phyloP scores from a whole-genome alignment of 2,797 vertebrate genomes.

The Coilia nasus region DNA sequence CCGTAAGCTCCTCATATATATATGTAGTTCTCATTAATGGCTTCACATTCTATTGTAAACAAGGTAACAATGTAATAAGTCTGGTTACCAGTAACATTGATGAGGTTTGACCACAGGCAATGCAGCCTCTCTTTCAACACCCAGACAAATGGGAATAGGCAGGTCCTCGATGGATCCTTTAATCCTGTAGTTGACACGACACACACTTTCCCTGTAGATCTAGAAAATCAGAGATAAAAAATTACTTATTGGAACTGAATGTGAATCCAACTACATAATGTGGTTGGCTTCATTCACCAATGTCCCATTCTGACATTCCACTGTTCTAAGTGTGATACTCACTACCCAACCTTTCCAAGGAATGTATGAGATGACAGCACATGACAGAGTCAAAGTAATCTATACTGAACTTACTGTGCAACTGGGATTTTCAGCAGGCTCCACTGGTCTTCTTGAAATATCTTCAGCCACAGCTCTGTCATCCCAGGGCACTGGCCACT shows the following conservation, averaged over 20 bases:
- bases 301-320: no score
- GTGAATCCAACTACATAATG: no score
- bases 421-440: constrained; percentile 51
- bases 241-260: background rate
- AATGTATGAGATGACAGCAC: no score
- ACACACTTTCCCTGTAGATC: constrained; percentile 27
- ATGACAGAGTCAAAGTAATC: background rate
- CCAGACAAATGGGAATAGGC: constrained; percentile 49
- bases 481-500: background rate
- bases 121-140: constrained; percentile 46
- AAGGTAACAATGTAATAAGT: background rate
- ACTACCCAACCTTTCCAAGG: no score
- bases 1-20: no score
- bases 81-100: constrained; percentile 38
- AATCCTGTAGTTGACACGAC: constrained; percentile 40
- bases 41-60: no score
- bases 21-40: no score
- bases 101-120: constrained; percentile 38
- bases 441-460: constrained; percentile 48
- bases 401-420: constrained; percentile 25
- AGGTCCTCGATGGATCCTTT: constrained; percentile 28
- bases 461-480: constrained; percentile 49
- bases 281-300: no score
- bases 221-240: constrained; percentile 12
- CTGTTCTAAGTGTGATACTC: no score